Evolutionary conservation across 2,113 vertebrate species (phyloP), one percentile per base, ranked within the genome.

Genomic region (Equus quagga): DNA sequence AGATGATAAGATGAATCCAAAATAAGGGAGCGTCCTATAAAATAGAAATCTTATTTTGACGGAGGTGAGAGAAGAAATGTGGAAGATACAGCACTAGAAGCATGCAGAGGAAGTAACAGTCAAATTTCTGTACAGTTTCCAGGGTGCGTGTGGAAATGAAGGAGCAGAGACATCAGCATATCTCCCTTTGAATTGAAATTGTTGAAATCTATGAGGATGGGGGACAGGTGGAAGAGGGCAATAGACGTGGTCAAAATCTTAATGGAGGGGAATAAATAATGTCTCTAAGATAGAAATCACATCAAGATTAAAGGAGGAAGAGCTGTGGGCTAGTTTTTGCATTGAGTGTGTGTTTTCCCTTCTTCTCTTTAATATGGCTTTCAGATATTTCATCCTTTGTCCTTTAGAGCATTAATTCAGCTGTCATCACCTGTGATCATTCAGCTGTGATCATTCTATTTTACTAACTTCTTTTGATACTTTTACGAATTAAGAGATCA

Each of bases 401-500:
- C 65, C 17, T 85, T 78, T 41, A 58, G 17, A 93, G 58, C 23
- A 24, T 19, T 91, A 69, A 94, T 69, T 70, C 23, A 64, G 18
- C 73, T 54, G 13, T 54, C 13, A 17, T 54, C 51, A 54, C 13
- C 51, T 54, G 51, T 54, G 51, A 54, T 54, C 13, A 44, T n/a
- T 80, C 18, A 91, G 36, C 21, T 84, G 11, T 81, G 36, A 60
- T 73, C 44, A 88, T 28, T 64, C 33, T 83, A 65, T 33, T 95
- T 83, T 76, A 46, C 13, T 95, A 94, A 78, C 2, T 19, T 72
- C 84, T 80, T 76, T 88, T 70, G 10, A 33, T 80, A 60, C 65
- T 89, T 78, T 65, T 46, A 79, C 78, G 92, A 92, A 73, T 86
- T 75, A 92, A 58, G 21, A 83, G 81, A 58, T 78, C 69, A 83